Evolutionary conservation across 2,113 vertebrate genomes (phyloP).

Genomic region (Tor tambroides): DNA sequence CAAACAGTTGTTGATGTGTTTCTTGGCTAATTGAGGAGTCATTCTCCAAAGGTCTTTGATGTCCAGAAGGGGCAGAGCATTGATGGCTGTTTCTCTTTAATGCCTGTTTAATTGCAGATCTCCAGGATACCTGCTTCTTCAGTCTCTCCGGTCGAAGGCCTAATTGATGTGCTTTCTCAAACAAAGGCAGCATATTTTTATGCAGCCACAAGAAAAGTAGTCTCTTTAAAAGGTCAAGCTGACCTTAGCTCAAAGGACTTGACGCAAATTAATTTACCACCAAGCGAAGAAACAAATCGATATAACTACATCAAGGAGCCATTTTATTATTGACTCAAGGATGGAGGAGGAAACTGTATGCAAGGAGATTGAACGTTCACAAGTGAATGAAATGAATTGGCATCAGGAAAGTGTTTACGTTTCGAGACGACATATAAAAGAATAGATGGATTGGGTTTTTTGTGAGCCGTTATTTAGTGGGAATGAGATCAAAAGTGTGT

Average conservation of each 20-base stretch:
- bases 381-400: neutral
- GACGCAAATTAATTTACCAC: conserved; percentile 32
- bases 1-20: neutral
- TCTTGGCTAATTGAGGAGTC: conserved; percentile 28
- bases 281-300: conserved; percentile 15
- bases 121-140: neutral
- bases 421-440: neutral
- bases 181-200: conserved; percentile 4
- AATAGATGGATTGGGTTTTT: neutral
- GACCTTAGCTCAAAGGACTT: conserved; percentile 27
- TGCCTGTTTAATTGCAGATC: conserved; percentile 16
- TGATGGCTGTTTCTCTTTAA: conserved; percentile 21
- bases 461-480: neutral
- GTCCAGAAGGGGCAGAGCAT: conserved; percentile 13
- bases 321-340: conserved; percentile 29
- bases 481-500: neutral
- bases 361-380: neutral
- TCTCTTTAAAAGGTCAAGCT: conserved; percentile 26
- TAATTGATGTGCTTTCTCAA: conserved; percentile 20
- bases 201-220: conserved; percentile 1
- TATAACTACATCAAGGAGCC: conserved; percentile 20
- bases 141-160: neutral
- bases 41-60: conserved; percentile 26
- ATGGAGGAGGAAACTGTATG: neutral
- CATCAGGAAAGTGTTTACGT: neutral